phyloP scores from a whole-genome alignment of 2,797 vertebrate species.

The Liasis olivaceus region DNA sequence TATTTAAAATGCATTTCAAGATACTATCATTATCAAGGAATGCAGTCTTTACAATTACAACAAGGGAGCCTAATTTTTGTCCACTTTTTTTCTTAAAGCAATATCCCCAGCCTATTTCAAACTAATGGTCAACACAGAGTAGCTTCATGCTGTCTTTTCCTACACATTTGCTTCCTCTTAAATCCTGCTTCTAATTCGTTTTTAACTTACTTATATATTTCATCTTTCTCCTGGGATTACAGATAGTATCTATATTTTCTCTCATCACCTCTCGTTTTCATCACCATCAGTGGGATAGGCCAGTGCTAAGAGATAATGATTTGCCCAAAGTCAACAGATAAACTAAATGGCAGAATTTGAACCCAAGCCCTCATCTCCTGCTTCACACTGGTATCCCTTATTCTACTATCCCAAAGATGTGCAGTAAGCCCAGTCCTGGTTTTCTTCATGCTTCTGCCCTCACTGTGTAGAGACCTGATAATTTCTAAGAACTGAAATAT shows the following conservation, averaged over 20 bases:
- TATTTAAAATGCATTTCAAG: neutral
- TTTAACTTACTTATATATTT: neutral
- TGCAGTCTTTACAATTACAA: neutral
- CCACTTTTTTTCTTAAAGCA: neutral
- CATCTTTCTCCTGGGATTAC: neutral
- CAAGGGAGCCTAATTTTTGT: neutral
- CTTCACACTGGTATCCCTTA: neutral
- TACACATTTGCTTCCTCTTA: neutral
- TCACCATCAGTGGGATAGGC: neutral
- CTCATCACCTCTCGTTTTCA: neutral
- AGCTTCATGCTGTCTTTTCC: neutral
- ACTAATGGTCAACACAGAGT: neutral
- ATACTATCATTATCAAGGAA: neutral
- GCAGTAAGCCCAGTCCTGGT: neutral
- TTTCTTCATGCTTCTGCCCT: neutral
- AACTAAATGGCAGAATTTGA: neutral
- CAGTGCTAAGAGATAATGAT: neutral
- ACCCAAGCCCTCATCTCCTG: neutral
- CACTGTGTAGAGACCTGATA: neutral
- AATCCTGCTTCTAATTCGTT: neutral
- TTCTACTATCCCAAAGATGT: constrained; percentile 1
- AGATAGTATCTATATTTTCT: neutral
- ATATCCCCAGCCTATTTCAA: neutral
- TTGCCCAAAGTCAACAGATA: neutral
- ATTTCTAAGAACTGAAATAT: neutral